phyloP scores from a whole-genome alignment of 2,888 invertebrate genomes.

The Acleris laterana region DNA sequence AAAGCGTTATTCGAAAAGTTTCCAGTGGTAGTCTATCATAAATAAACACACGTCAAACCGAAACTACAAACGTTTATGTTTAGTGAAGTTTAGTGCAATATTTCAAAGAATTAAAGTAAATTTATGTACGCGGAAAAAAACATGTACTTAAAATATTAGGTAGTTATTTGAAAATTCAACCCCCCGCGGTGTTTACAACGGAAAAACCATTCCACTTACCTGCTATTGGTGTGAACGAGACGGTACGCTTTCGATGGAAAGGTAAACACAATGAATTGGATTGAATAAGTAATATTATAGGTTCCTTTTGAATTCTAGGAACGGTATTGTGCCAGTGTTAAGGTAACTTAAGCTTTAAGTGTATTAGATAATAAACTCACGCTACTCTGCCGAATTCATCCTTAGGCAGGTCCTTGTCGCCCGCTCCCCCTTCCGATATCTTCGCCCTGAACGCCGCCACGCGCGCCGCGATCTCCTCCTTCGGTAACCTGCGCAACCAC shows the following conservation, averaged over 20 bases:
- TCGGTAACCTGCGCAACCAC: conserved; percentile 89
- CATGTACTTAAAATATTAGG: not conserved
- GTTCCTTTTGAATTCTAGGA: too few relatives aligned
- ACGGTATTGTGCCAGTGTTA: too few relatives aligned
- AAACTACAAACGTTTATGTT: too few relatives aligned
- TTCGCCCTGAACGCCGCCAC: conserved; percentile 94
- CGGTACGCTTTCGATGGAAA: not conserved
- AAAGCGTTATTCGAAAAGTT: too few relatives aligned
- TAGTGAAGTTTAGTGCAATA: too few relatives aligned
- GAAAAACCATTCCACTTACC: not conserved
- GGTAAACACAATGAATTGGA: conserved; percentile 14
- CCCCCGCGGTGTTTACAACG: not conserved
- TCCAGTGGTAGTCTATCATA: too few relatives aligned
- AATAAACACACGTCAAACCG: too few relatives aligned
- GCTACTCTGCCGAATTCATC: conserved; percentile 95
- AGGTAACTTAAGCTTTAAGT: not conserved
- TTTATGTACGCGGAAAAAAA: not conserved
- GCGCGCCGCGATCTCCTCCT: conserved; percentile 93
- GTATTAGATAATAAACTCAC: conserved; percentile 57
- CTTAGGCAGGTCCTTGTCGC: conserved; percentile 84
- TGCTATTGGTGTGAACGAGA: conserved; percentile 4
- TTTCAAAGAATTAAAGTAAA: too few relatives aligned
- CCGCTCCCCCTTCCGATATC: conserved; percentile 87
- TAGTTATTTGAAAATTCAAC: conserved; percentile 8
- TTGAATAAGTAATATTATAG: conserved; percentile 13